Evolutionary conservation across 2,888 invertebrate species (phyloP), one percentile per base, ranked within the genome.

Genomic region (Apotomis turbidana): DNA sequence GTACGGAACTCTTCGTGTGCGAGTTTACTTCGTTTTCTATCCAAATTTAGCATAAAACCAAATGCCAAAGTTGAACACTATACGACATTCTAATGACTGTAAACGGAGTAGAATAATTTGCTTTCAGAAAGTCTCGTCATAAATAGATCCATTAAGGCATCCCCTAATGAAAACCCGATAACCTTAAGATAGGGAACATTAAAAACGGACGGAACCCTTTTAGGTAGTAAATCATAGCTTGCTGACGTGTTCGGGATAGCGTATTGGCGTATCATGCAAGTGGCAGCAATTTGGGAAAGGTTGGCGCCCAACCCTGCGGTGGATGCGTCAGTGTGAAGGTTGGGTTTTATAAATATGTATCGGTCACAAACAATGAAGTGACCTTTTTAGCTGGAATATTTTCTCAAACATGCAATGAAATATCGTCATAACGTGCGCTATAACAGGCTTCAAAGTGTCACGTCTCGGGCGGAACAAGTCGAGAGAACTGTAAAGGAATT

Each of bases 251-350:
- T 66, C 55, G n/a, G 55, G 46, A 55, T 55, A 44, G 55, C 54
- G 41, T 64, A 9, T 54, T 41, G 15, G 59, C 15, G 51, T 51
- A 41, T 59, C 63, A 52, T 44, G 27, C 52, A 58, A 15, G 52
- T 60, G 68, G 52, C 68, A 68, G 59, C 60, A 68, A 68, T 68
- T 68, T 60, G n/a, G 41, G 52, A 36, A 52, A 68, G 68, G 27
- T 51, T 52, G 12, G 13, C 63, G 38, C 44, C 60, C 1, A 41
- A 6, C 38, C 27, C 49, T 6, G 52, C 12, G 52, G 15, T 41
- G 9, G 9, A 49, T 10, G 49, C 49, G 49, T 8, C 49, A 49
- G 10, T 10, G 9, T 41, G 6, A 41, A 49, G 49, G 49, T 49
- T 49, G 49, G 49, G 49, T 10, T 6, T 49, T 49, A 49, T 49